phyloP scores from a whole-genome alignment of 2,797 vertebrate genomes.

The Erethizon dorsatum region DNA sequence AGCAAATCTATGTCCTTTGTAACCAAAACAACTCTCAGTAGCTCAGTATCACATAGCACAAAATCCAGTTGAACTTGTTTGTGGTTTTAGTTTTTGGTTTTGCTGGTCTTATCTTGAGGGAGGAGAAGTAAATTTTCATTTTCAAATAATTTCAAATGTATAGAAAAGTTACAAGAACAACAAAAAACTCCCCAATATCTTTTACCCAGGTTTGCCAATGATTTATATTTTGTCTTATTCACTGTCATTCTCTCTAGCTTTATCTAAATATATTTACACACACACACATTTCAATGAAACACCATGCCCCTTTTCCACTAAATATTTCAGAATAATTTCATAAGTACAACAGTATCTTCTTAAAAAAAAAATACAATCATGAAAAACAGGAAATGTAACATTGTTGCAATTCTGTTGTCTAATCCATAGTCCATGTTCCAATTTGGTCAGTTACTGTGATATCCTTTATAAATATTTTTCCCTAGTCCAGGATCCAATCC shows the following conservation, averaged over 20 bases:
- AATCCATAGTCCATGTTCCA: background rate
- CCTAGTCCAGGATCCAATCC: background rate
- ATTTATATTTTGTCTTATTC: constrained; percentile 53
- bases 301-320: background rate
- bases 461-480: background rate
- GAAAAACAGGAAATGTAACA: background rate
- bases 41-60: background rate
- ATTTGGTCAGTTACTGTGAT: background rate
- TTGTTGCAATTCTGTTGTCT: background rate
- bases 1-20: background rate
- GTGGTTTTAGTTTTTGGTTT: background rate
- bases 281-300: background rate
- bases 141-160: constrained; percentile 60
- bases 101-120: background rate
- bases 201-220: background rate
- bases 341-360: constrained; percentile 35
- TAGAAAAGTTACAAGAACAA: constrained; percentile 13
- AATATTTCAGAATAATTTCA: constrained; percentile 32
- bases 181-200: background rate
- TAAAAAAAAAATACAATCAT: constrained; percentile 31
- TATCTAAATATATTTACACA: background rate
- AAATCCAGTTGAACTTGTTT: background rate
- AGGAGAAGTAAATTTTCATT: background rate
- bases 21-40: background rate
- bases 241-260: background rate